A percentile compares a stretch with the other conserved stretches of the same genome.
phyloP scores from a whole-genome alignment of 2,113 vertebrate species.

The Catharus minimus region DNA sequence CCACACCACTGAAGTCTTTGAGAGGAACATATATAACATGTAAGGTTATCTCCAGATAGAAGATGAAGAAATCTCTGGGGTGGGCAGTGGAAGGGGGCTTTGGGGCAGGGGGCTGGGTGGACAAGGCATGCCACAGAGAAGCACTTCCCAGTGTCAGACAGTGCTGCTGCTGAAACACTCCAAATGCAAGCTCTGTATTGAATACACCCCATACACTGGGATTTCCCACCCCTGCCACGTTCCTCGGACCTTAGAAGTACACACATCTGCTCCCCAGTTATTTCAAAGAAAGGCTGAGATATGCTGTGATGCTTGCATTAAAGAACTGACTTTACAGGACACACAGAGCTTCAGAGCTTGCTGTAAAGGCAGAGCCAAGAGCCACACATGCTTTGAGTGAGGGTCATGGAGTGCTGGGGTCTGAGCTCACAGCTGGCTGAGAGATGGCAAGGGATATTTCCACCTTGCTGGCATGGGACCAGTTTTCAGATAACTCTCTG shows the following conservation, averaged over 20 bases:
- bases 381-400: background rate
- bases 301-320: background rate
- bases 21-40: background rate
- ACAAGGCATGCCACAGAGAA: accelerated
- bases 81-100: background rate
- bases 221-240: background rate
- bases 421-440: background rate
- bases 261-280: background rate
- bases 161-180: background rate
- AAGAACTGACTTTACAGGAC: background rate
- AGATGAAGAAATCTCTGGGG: background rate
- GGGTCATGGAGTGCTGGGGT: background rate
- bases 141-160: background rate
- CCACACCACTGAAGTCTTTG: background rate
- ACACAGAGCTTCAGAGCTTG: background rate
- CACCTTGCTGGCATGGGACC: background rate
- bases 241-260: background rate
- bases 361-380: background rate
- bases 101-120: too few species aligned
- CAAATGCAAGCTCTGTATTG: background rate
- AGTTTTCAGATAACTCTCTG: background rate
- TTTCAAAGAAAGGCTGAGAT: background rate
- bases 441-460: background rate
- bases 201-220: accelerated
- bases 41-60: background rate